Evolutionary conservation across 2,888 invertebrate genomes (phyloP), one percentile per base, ranked within the genome.

Genomic region (Oxycera nigricornis): DNA sequence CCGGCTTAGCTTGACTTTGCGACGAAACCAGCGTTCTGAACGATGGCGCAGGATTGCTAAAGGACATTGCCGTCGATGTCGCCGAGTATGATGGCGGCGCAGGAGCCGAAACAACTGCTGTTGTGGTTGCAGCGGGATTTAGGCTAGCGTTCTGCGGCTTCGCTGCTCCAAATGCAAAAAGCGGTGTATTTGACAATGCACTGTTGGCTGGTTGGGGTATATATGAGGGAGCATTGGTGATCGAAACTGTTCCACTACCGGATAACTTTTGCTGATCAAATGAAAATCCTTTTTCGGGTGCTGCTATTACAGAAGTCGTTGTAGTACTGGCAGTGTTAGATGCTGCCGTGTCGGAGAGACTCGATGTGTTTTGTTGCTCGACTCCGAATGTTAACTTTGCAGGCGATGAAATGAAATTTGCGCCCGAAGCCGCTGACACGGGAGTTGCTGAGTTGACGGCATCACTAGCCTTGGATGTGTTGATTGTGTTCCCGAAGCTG

Each of bases 241-340:
- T 65, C 4, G 11, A 22, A 1, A 26, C 22, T 24, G n/a, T 26
- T 2, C 2, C 30, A 41, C 4, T 24, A 14, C 20, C 35, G 6
- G 68, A 9, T n/a, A 24, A 6, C 4, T 46, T 68, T 28, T 52
- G 68, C 11, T 22, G 26, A 1, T 41, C 68, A 30, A 68, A 50
- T 4, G 68, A 6, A 24, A 73, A 73, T 11, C 73, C 75, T 22
- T 68, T 67, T 68, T 76, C 67, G 6, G 57, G 14, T 39, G 74
- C 72, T 35, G 76, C 68, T 39, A 26, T 2, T 6, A 22, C 26
- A 2, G 67, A 24, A 14, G 67, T 24, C 6, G 46, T 7, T 4
- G 24, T 41, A 17, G 20, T 22, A 39, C 3, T 14, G 1, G 50
- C 28, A 1, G 50, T n/a, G 2, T 2, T 28, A 7, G 28, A 3